Conservation (phyloP, 2,113 vertebrate species). For the Petroica traversi region DNA sequence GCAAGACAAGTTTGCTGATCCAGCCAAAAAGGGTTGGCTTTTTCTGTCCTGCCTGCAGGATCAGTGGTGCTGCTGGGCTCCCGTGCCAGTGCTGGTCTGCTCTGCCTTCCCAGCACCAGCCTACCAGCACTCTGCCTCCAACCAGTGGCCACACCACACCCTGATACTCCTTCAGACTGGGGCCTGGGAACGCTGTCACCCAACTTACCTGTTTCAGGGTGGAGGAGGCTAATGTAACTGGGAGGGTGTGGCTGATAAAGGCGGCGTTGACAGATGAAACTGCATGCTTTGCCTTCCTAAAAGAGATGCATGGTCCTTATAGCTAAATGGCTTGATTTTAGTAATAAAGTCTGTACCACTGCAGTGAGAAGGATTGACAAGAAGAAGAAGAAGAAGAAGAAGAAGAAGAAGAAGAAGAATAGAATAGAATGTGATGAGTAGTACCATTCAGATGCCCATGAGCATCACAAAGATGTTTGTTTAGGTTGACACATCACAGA, state of each 20-base stretch:
- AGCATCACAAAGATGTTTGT: not conserved
- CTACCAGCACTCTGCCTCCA: not conserved
- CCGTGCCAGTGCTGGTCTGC: not conserved
- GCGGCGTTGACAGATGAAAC: not conserved
- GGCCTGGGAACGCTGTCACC: conserved; percentile 40
- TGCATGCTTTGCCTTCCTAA: not conserved
- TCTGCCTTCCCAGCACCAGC: not conserved
- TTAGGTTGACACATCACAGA: not conserved
- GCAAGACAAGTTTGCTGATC: not conserved
- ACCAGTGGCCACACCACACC: not conserved
- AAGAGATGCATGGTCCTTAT: not conserved
- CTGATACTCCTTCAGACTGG: conserved; percentile 29
- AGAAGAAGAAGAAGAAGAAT: no score
- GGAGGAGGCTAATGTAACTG: conserved; percentile 12
- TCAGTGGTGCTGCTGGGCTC: not conserved
- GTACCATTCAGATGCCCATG: not conserved
- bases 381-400: no score
- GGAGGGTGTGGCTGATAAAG: conserved; percentile 49
- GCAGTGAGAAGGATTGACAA: not conserved
- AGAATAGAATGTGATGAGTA: not conserved
- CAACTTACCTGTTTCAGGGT: conserved; percentile 49
- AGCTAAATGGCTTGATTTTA: not conserved
- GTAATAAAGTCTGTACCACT: not conserved
- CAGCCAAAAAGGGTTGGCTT: not conserved
- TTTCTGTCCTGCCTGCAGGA: not conserved